These are phyloP conservation scores for Sceloporus tristichus DNA, from an alignment of 2,113 vertebrate genomes.

Conservation along the genomic window DNA sequence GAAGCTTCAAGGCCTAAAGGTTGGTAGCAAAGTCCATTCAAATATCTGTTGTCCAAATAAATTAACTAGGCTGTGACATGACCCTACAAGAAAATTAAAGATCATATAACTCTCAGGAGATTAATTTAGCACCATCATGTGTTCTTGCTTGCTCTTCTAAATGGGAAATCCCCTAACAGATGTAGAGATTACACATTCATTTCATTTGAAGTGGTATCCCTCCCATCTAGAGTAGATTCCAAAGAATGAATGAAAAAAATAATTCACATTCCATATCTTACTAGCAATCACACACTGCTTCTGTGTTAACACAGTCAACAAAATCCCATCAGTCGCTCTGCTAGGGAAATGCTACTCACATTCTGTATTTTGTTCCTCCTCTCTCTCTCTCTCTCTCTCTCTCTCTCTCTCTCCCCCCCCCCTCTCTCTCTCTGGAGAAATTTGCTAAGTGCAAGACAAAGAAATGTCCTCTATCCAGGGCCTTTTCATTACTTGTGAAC, in stretches of 20 bases:
- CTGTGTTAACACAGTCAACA: constrained; percentile 51
- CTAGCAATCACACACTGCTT: constrained; percentile 41
- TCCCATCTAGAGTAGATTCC: constrained; percentile 29
- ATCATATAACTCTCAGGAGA: background rate
- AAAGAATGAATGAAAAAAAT: constrained; percentile 40
- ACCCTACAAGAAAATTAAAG: background rate
- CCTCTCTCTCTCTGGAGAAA: background rate
- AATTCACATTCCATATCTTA: constrained; percentile 34
- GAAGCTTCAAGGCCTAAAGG: background rate
- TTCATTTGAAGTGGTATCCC: constrained; percentile 56
- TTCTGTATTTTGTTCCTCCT: background rate
- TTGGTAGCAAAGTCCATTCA: background rate
- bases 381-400: background rate
- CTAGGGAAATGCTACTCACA: background rate
- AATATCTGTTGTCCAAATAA: background rate
- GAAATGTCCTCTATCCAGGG: constrained; percentile 23
- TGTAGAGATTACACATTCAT: constrained; percentile 23
- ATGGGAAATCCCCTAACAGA: background rate
- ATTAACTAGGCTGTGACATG: background rate
- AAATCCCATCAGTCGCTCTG: constrained; percentile 42
- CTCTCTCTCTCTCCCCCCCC: background rate
- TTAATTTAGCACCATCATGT: background rate
- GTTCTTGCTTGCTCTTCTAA: background rate
- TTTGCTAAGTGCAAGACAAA: background rate
- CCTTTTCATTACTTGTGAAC: fast-evolving